These are phyloP conservation scores for Leptopilina clavipes DNA, from an alignment of 1,140 invertebrate species.

Conservation along the genomic window DNA sequence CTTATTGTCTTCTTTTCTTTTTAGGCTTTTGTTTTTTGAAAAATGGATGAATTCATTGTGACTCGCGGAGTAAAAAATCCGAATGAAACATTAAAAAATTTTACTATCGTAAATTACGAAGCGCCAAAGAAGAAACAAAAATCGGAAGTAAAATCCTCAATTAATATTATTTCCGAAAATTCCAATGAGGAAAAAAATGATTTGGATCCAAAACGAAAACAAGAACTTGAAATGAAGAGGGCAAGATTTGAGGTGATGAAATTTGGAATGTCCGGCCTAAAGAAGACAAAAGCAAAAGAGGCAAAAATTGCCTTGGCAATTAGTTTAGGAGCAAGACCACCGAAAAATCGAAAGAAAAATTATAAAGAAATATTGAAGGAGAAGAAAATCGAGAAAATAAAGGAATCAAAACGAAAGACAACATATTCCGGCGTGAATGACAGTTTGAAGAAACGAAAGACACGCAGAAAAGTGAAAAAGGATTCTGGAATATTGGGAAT, in stretches of 20 bases:
- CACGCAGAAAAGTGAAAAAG: conserved; percentile 51
- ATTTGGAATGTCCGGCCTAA: conserved; percentile 79
- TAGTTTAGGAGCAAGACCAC: conserved; percentile 79
- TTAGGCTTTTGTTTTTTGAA: neutral
- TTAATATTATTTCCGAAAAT: conserved; percentile 44
- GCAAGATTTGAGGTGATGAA: conserved; percentile 79
- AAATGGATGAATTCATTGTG: conserved; percentile 70
- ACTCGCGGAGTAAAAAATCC: conserved; percentile 76
- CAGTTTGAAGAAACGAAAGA: conserved; percentile 70
- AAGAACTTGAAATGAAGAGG: conserved; percentile 77
- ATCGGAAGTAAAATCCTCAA: conserved; percentile 21
- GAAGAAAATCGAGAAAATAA: conserved; percentile 69
- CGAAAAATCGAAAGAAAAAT: conserved; percentile 76
- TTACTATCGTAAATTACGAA: conserved; percentile 73
- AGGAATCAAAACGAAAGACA: conserved; percentile 61
- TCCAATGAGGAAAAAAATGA: conserved; percentile 40
- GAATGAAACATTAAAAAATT: conserved; percentile 69
- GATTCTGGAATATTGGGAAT: conserved; percentile 54
- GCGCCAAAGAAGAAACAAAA: conserved; percentile 73
- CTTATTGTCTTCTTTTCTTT: too few species aligned
- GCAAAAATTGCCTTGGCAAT: conserved; percentile 78
- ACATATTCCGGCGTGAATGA: conserved; percentile 70
- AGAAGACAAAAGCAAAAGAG: conserved; percentile 75
- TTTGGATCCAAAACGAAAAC: conserved; percentile 52
- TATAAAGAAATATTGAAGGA: conserved; percentile 75